Evolutionary conservation across 2,888 invertebrate genomes (phyloP).

Genomic region (Xestia sexstrigata): DNA sequence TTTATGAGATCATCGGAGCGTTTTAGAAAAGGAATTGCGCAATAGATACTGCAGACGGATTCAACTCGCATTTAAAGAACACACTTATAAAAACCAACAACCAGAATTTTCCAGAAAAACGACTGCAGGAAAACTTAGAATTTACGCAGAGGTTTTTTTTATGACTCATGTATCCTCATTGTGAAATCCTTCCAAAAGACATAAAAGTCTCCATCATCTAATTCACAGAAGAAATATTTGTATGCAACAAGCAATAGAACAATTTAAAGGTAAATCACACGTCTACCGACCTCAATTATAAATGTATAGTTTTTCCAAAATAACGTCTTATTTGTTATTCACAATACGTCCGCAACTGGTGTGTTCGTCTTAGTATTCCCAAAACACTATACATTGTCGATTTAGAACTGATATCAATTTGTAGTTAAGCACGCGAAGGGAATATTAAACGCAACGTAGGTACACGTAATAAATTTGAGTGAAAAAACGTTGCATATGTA

Average conservation of each 20-base stretch:
- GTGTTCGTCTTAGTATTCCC: constrained; percentile 83
- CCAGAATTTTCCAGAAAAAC: constrained; percentile 25
- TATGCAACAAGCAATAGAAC: constrained; percentile 50
- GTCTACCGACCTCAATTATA: constrained; percentile 66
- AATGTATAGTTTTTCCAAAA: constrained; percentile 72
- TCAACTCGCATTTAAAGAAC: constrained; percentile 14
- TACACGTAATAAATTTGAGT: constrained; percentile 69
- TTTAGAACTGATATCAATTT: constrained; percentile 89
- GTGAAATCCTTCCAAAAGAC: constrained; percentile 47
- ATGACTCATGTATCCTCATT: constrained; percentile 38
- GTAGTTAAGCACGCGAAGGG: constrained; percentile 78
- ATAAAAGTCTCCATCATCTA: constrained; percentile 37
- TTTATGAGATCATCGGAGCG: constrained; percentile 27
- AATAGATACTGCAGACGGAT: not conserved
- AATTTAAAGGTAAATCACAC: constrained; percentile 66
- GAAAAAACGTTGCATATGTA: constrained; percentile 61
- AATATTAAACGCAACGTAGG: constrained; percentile 77
- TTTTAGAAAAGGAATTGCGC: not conserved
- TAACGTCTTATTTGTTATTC: constrained; percentile 81
- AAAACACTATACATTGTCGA: constrained; percentile 77
- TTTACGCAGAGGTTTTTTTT: constrained; percentile 19
- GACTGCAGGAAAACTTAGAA: constrained; percentile 21
- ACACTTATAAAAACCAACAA: not conserved
- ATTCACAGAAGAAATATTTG: constrained; percentile 39
- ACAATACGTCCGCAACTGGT: constrained; percentile 71